Evolutionary conservation across 1,140 invertebrate genomes (phyloP).

Genomic region (Galleria mellonella): DNA sequence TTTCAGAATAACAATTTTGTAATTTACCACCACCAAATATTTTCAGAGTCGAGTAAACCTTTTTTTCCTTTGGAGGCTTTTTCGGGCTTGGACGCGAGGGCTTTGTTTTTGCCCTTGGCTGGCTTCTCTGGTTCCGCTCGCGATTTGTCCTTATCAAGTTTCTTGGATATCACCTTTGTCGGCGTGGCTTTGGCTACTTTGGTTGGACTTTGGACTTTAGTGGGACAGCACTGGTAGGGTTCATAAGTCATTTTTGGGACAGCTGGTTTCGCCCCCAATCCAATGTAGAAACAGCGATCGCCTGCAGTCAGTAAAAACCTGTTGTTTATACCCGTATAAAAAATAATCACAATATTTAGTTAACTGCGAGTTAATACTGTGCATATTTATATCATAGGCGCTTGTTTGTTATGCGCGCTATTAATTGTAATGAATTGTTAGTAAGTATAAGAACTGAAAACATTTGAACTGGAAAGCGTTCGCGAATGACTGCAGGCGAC

Average conservation of each 20-base stretch:
- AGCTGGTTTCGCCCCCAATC: conserved; percentile 89
- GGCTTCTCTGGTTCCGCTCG: conserved; percentile 47
- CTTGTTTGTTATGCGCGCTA: conserved; percentile 46
- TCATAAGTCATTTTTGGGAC: conserved; percentile 86
- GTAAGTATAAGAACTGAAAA: conserved; percentile 65
- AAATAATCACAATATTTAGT: conserved; percentile 46
- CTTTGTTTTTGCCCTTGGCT: conserved; percentile 66
- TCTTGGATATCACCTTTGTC: conserved; percentile 64
- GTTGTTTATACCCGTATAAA: conserved; percentile 59
- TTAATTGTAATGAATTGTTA: conserved; percentile 67
- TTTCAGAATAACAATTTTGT: conserved; percentile 31
- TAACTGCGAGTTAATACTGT: conserved; percentile 65
- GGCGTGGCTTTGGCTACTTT: conserved; percentile 81
- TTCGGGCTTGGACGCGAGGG: conserved; percentile 65
- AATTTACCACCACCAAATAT: conserved; percentile 79
- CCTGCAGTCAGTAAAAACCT: conserved; percentile 81
- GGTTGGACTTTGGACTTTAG: conserved; percentile 82
- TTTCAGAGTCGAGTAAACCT: conserved; percentile 88
- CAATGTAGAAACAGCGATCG: conserved; percentile 96
- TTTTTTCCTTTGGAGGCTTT: conserved; percentile 81
- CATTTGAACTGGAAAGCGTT: conserved; percentile 63
- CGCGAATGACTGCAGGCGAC: conserved; percentile 73
- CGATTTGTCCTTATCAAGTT: conserved; percentile 54
- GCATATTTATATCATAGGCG: conserved; percentile 49
- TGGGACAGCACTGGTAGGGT: conserved; percentile 93